These are phyloP conservation scores for Dermochelys coriacea DNA, from an alignment of 2,797 vertebrate species.

Conservation along the genomic window DNA sequence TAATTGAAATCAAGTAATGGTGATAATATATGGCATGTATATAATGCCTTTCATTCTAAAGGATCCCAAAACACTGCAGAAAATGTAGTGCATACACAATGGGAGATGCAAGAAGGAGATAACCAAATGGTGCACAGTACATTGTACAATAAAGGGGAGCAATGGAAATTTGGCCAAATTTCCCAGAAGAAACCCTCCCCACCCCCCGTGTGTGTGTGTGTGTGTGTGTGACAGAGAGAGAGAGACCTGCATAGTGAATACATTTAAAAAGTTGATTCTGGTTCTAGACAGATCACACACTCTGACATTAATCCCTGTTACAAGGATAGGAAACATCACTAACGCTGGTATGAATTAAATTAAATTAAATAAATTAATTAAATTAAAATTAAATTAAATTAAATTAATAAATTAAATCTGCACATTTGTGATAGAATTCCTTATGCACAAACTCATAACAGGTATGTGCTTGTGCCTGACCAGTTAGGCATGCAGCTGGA, in stretches of 20 bases:
- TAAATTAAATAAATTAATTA: too few relatives aligned
- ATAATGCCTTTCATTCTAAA: background rate
- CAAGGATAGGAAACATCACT: background rate
- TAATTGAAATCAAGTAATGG: background rate
- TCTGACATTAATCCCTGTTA: background rate
- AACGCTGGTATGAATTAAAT: background rate
- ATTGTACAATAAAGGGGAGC: background rate
- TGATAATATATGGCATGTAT: background rate
- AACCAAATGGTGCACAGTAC: background rate
- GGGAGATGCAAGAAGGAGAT: background rate
- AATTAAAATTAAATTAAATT: too few relatives aligned
- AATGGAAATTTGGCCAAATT: background rate
- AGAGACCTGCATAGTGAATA: background rate
- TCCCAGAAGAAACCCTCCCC: background rate
- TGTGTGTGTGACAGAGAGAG: too few relatives aligned
- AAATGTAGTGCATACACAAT: background rate
- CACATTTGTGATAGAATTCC: slow-evolving; percentile 16
- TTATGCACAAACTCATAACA: background rate
- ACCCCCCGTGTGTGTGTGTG: too few relatives aligned
- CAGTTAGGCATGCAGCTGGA: slow-evolving; percentile 19
- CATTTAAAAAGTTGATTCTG: background rate
- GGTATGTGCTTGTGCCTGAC: slow-evolving; percentile 38
- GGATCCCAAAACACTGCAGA: background rate
- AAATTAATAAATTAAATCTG: too few relatives aligned
- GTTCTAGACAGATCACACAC: background rate